Evolutionary conservation across 2,797 vertebrate species (phyloP), one percentile per base, ranked within the genome.

Genomic region (Prionace glauca): DNA sequence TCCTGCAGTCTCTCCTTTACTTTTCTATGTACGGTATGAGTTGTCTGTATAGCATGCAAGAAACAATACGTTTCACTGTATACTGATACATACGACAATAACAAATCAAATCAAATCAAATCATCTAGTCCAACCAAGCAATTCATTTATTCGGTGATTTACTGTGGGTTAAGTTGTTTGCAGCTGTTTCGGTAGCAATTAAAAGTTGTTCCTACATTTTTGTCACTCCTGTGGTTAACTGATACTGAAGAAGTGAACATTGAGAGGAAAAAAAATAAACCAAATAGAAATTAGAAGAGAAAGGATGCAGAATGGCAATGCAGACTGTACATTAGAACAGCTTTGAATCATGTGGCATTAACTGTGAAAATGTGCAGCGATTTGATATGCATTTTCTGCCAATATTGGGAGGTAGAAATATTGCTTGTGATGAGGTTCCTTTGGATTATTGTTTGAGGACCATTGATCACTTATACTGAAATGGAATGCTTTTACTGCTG

Each of bases 401-500:
- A n/a, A 32, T 77, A n/a, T n/a, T n/a, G 0, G 11, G 29, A 77
- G 74, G 74, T 77, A 77, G 74, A 77, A 77, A 77, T 90, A 90
- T 29, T 62, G 56, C 50, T n/a, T 62, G 87, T 90, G 62, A 62
- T 90, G 29, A 90, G 87, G 62, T 62, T 62, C 56, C 87, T 29
- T 90, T 62, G 5, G 56, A 90, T 60, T 29, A 90, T 16, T 50
- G 29, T 90, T 62, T n/a, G 56, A 62, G 87, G 62, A 29, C 56
- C 29, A 90, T 90, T 90, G 87, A 90, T 90, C 56, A 62, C 56
- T n/a, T 62, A 90, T 18, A 56, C 12, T 62, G 87, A 90, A 90
- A 90, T 32, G 26, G 56, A 24, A 90, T 90, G 87, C 16, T 62
- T 90, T 62, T 62, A 90, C n/a, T 90, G 87, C 87, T 90, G 56